Evolutionary conservation across 2,888 invertebrate genomes (phyloP).

Genomic region (Drepanosiphum platanoidis): DNA sequence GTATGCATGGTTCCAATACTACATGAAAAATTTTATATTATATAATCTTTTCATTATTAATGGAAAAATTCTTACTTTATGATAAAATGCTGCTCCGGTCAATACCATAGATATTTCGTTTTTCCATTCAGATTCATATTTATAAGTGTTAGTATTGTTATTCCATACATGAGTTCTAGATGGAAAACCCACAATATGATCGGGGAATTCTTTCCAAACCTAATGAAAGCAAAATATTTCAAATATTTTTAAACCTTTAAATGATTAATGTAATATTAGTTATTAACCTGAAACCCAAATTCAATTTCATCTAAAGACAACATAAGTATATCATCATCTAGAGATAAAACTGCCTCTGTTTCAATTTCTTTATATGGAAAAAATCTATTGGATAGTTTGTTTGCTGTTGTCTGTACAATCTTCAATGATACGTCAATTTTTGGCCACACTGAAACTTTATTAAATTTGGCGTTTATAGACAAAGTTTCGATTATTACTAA

Average conservation of each 20-base stretch:
- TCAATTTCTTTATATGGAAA: constrained; percentile 96
- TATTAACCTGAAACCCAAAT: constrained; percentile 81
- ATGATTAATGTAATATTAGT: background rate
- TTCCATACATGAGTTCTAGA: constrained; percentile 95
- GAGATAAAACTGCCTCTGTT: constrained; percentile 93
- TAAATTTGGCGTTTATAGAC: constrained; percentile 6
- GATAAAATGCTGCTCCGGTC: constrained; percentile 96
- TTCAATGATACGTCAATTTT: constrained; percentile 88
- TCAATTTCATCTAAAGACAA: constrained; percentile 94
- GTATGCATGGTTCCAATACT: constrained; percentile 94
- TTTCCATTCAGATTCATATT: constrained; percentile 97
- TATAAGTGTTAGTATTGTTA: constrained; percentile 85
- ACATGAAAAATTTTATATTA: constrained; percentile 62
- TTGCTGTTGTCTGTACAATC: constrained; percentile 88
- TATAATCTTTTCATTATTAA: constrained; percentile 39
- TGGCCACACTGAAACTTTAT: constrained; percentile 82
- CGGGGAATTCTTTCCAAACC: constrained; percentile 97
- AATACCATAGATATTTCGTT: constrained; percentile 95
- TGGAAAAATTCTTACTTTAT: constrained; percentile 79
- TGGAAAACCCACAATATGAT: constrained; percentile 95
- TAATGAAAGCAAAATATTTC: constrained; percentile 69
- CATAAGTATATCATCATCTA: constrained; percentile 97
- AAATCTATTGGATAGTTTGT: constrained; percentile 94
- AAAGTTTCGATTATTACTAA: constrained; percentile 43
- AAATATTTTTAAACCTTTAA: background rate